These are phyloP conservation scores for Aphelenchoides fujianensis DNA, from an alignment of 1,140 invertebrate genomes.

Conservation along the genomic window DNA sequence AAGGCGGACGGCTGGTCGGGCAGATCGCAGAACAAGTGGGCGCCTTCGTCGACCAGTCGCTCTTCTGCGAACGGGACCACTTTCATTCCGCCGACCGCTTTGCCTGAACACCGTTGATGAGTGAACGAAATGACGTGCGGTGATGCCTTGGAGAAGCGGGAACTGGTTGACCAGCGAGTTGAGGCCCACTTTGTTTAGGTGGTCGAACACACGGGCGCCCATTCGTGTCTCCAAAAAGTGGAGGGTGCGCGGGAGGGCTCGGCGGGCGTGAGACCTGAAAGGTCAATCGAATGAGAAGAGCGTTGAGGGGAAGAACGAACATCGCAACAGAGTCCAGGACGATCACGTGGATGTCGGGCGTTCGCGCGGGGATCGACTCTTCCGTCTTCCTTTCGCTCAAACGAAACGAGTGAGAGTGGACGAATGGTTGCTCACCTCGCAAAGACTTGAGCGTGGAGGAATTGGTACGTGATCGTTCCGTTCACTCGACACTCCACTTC, in stretches of 20 bases:
- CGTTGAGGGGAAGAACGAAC: not conserved
- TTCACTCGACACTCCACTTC: not conserved
- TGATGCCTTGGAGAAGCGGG: not conserved
- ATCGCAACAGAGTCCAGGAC: conserved; percentile 12
- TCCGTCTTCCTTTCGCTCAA: too few relatives aligned
- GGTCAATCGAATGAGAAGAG: not conserved
- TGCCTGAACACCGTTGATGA: not conserved
- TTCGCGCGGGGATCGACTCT: not conserved
- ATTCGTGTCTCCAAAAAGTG: not conserved
- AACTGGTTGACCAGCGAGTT: not conserved
- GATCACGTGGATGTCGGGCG: conserved; percentile 15
- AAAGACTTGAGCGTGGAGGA: conserved; percentile 3
- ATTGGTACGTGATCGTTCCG: conserved; percentile 2
- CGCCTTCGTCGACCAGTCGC: not conserved
- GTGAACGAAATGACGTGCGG: not conserved
- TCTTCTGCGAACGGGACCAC: not conserved
- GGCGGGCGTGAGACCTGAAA: conserved; percentile 3
- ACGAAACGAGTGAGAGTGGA: not conserved
- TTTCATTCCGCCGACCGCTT: not conserved
- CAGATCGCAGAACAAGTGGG: not conserved
- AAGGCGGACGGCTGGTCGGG: not conserved
- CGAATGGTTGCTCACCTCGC: not conserved
- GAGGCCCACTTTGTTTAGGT: conserved; percentile 18
- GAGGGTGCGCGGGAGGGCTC: conserved; percentile 5
- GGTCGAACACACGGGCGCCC: not conserved